These are phyloP conservation scores for Mus musculus DNA, from an alignment of 2,113 vertebrate genomes.

Conservation along the genomic window DNA sequence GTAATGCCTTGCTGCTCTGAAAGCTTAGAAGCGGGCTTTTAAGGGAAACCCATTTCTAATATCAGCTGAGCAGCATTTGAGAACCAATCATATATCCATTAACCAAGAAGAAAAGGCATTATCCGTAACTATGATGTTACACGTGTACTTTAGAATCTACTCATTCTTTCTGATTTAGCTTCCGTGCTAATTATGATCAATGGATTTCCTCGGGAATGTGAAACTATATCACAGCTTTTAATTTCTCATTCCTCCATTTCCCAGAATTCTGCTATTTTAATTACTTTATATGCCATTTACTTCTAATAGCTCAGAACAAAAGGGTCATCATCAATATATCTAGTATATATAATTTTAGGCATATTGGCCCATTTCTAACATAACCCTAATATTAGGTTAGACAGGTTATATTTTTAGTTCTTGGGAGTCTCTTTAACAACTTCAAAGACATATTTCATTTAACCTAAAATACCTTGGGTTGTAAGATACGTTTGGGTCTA, in stretches of 20 bases:
- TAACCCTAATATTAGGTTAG: slow-evolving; percentile 71
- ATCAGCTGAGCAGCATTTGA: slow-evolving; percentile 70
- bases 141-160: slow-evolving; percentile 65
- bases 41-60: slow-evolving; percentile 71
- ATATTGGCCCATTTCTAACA: slow-evolving; percentile 54
- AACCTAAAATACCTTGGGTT: slow-evolving; percentile 77
- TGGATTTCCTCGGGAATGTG: slow-evolving; percentile 69
- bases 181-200: slow-evolving; percentile 78
- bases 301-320: slow-evolving; percentile 80
- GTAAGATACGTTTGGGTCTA: slow-evolving; percentile 76
- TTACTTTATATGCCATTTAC: slow-evolving; percentile 78
- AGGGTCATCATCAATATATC: slow-evolving; percentile 72
- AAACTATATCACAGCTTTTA: slow-evolving; percentile 74
- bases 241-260: slow-evolving; percentile 76
- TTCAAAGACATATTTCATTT: slow-evolving; percentile 77
- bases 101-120: slow-evolving; percentile 77
- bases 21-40: slow-evolving; percentile 69
- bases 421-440: slow-evolving; percentile 69
- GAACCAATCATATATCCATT: slow-evolving; percentile 80
- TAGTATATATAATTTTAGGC: slow-evolving; percentile 63
- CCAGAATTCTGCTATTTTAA: slow-evolving; percentile 81
- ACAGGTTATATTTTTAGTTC: slow-evolving; percentile 75
- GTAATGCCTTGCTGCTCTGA: slow-evolving; percentile 55
- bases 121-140: slow-evolving; percentile 71
- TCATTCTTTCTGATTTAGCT: slow-evolving; percentile 76